A percentile compares a stretch with the other conserved stretches of the same genome.
These are phyloP conservation scores for Phoronis australis DNA, from an alignment of 2,888 invertebrate species.

Conservation along the genomic window DNA sequence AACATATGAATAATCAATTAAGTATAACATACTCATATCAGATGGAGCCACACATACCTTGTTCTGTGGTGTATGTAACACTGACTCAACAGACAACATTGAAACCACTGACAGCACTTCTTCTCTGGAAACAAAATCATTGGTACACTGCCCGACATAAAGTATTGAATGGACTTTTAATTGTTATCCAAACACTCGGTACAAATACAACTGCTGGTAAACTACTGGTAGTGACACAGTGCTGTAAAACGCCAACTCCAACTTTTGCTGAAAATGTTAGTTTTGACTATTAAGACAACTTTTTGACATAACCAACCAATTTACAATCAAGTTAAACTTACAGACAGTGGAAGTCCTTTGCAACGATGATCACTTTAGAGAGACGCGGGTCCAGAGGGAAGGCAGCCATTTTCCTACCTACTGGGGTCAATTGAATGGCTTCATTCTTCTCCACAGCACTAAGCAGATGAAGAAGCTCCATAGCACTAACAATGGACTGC, in stretches of 20 bases:
- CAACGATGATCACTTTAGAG: slow-evolving; percentile 73
- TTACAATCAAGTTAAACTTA: slow-evolving; percentile 45
- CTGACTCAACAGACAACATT: slow-evolving; percentile 79
- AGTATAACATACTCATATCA: no score
- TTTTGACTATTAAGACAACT: no score
- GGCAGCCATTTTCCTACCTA: slow-evolving; percentile 79
- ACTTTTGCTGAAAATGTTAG: no score
- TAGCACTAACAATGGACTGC: slow-evolving; percentile 45
- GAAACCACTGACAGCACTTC: slow-evolving; percentile 77
- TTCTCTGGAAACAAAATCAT: slow-evolving; percentile 55
- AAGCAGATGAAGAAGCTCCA: slow-evolving; percentile 54
- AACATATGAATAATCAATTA: no score
- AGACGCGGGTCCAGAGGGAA: slow-evolving; percentile 90
- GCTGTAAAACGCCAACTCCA: no score
- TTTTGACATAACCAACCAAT: no score
- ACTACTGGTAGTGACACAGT: no score
- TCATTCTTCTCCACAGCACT: slow-evolving; percentile 62
- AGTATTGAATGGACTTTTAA: no score
- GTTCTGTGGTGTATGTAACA: slow-evolving; percentile 69
- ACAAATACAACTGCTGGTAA: no score
- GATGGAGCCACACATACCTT: no score
- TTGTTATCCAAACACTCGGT: no score
- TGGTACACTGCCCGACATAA: neutral
- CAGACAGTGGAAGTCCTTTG: slow-evolving; percentile 65
- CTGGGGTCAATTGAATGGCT: slow-evolving; percentile 61